Conservation (phyloP, 2,113 vertebrate species). For the Corydoras maculifer region DNA sequence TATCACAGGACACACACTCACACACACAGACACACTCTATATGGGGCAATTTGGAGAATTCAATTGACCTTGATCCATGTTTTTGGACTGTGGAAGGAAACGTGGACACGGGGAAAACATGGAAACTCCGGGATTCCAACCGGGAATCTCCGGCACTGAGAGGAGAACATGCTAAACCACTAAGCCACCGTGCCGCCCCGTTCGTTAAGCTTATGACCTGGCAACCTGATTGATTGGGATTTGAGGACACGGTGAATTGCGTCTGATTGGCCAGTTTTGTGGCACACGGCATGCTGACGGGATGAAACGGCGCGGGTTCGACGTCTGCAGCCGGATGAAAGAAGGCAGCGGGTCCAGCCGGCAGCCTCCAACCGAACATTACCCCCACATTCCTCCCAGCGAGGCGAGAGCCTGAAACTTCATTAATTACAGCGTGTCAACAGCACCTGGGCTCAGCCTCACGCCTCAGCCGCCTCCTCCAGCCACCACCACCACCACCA, state of each 20-base stretch:
- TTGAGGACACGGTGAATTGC: background rate
- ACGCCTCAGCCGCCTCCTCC: constrained; percentile 1
- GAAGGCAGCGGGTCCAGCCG: constrained; percentile 3
- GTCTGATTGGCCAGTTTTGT: background rate
- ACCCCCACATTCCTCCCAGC: constrained; percentile 14
- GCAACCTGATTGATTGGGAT: no score
- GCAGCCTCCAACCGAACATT: constrained; percentile 25
- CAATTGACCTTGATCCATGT: no score
- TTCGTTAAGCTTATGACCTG: no score
- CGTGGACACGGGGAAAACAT: no score
- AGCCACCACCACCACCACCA: constrained; percentile 29
- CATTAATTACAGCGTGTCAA: constrained; percentile 41
- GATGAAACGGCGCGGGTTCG: constrained; percentile 15
- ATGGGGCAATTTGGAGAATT: no score
- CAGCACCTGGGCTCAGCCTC: constrained; percentile 36
- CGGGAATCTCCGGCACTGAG: no score
- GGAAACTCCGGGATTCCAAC: no score
- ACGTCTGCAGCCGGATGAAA: constrained; percentile 20
- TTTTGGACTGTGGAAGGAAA: no score
- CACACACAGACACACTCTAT: no score
- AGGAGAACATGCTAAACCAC: no score
- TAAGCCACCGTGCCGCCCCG: no score
- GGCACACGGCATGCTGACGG: constrained; percentile 10
- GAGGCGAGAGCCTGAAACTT: constrained; percentile 17
- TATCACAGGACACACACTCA: no score